Conservation (phyloP, 1,140 invertebrate species). For the Bombus superbus region DNA sequence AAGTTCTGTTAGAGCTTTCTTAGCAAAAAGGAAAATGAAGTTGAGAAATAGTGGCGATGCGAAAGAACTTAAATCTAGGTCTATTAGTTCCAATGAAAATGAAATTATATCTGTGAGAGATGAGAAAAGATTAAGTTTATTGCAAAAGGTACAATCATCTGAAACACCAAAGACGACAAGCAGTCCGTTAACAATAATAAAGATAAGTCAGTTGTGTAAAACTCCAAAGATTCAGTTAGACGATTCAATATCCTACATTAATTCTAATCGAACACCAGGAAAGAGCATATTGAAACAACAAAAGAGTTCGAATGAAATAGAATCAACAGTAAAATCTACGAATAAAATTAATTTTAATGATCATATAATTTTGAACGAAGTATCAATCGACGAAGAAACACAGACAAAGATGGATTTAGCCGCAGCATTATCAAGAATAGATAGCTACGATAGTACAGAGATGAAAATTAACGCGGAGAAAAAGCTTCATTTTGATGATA, state of each 20-base stretch:
- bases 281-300: slow-evolving; percentile 77
- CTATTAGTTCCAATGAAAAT: background rate
- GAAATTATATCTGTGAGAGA: background rate
- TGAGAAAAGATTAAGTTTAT: slow-evolving; percentile 6
- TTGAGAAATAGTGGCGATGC: background rate
- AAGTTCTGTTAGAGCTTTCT: slow-evolving; percentile 69
- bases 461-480: slow-evolving; percentile 52
- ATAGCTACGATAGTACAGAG: slow-evolving; percentile 54
- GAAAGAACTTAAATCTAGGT: slow-evolving; percentile 20
- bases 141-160: slow-evolving; percentile 56
- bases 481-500: slow-evolving; percentile 71
- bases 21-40: slow-evolving; percentile 68
- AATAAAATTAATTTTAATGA: slow-evolving; percentile 69
- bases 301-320: slow-evolving; percentile 45
- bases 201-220: slow-evolving; percentile 73
- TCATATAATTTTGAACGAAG: slow-evolving; percentile 49
- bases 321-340: slow-evolving; percentile 54
- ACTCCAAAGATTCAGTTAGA: slow-evolving; percentile 76
- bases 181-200: slow-evolving; percentile 73
- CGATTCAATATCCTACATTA: slow-evolving; percentile 72
- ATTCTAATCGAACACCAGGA: slow-evolving; percentile 76
- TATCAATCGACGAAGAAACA: slow-evolving; percentile 58
- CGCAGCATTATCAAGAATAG: slow-evolving; percentile 57
- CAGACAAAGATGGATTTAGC: slow-evolving; percentile 48
- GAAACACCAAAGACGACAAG: slow-evolving; percentile 39